Percentiles rank a stretch among this genome's conserved stretches.
These are phyloP conservation scores for Colius striatus DNA, from an alignment of 2,113 vertebrate species.

Conservation along the genomic window DNA sequence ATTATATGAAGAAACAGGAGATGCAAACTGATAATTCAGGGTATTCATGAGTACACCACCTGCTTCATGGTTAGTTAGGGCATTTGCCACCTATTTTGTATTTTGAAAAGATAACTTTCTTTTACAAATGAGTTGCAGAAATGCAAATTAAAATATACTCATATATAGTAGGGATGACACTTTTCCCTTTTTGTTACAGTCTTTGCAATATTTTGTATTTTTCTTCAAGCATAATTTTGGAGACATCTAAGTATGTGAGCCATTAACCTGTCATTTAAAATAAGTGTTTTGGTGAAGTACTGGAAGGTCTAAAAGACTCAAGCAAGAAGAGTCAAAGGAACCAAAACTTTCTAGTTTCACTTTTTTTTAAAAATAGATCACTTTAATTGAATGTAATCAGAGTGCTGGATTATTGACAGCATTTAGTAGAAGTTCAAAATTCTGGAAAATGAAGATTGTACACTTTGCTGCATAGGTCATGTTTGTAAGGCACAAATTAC, in stretches of 20 bases:
- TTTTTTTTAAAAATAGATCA: background rate
- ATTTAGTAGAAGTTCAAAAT: background rate
- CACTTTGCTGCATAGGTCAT: background rate
- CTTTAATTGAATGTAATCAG: slow-evolving; percentile 36
- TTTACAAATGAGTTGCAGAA: slow-evolving; percentile 38
- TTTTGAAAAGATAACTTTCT: slow-evolving; percentile 47
- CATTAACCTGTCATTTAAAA: slow-evolving; percentile 53
- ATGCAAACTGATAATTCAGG: background rate
- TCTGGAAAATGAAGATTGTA: background rate
- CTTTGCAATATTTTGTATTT: slow-evolving; percentile 63
- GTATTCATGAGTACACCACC: background rate
- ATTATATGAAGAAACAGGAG: background rate
- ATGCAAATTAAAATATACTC: slow-evolving; percentile 54
- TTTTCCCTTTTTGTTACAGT: slow-evolving; percentile 53
- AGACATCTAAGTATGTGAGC: slow-evolving; percentile 61
- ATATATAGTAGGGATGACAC: slow-evolving; percentile 60
- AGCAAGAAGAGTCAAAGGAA: background rate
- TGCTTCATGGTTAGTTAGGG: background rate
- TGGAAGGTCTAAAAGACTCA: slow-evolving; percentile 48
- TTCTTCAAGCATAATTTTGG: slow-evolving; percentile 61
- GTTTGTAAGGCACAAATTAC: background rate
- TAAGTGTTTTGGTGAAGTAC: slow-evolving; percentile 47
- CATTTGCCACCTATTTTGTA: background rate
- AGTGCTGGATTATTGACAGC: background rate
- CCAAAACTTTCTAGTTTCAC: slow-evolving; percentile 42